Conservation (phyloP, 1,140 invertebrate species). For the Lanistes nyassanus region DNA sequence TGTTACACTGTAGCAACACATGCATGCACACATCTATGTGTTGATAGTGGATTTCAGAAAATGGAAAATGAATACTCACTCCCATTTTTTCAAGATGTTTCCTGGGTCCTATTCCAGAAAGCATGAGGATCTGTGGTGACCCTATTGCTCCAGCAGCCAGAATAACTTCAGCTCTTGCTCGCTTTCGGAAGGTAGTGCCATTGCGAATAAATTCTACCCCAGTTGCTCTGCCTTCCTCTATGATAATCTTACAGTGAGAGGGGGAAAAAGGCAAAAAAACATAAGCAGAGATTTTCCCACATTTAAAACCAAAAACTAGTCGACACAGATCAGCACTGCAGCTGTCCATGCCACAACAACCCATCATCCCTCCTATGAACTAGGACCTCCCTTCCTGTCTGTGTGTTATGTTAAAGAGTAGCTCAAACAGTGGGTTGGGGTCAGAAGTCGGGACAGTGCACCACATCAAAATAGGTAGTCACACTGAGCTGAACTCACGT, state of each 20-base stretch:
- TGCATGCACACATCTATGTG: constrained; percentile 1
- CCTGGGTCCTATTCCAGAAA: constrained; percentile 86
- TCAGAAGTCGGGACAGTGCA: no score
- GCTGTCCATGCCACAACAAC: no score
- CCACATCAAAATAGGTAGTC: no score
- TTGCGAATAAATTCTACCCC: constrained; percentile 61
- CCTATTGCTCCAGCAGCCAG: constrained; percentile 83
- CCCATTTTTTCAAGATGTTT: constrained; percentile 37
- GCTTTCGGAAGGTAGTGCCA: constrained; percentile 69
- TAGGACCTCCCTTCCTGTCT: no score
- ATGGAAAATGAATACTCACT: constrained; percentile 49
- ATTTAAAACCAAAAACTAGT: no score
- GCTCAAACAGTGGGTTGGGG: no score
- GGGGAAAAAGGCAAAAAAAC: not conserved
- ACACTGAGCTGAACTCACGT: no score
- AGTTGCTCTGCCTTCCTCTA: constrained; percentile 42
- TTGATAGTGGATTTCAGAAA: not conserved
- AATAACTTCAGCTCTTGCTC: constrained; percentile 84
- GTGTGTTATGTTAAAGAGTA: no score
- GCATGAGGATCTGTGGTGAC: constrained; percentile 88
- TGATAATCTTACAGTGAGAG: constrained; percentile 52
- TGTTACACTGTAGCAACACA: not conserved
- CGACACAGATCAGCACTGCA: no score
- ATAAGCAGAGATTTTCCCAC: no score
- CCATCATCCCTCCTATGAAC: no score